These are phyloP conservation scores for Nebria ingens DNA, from an alignment of 1,140 invertebrate species.

Conservation along the genomic window DNA sequence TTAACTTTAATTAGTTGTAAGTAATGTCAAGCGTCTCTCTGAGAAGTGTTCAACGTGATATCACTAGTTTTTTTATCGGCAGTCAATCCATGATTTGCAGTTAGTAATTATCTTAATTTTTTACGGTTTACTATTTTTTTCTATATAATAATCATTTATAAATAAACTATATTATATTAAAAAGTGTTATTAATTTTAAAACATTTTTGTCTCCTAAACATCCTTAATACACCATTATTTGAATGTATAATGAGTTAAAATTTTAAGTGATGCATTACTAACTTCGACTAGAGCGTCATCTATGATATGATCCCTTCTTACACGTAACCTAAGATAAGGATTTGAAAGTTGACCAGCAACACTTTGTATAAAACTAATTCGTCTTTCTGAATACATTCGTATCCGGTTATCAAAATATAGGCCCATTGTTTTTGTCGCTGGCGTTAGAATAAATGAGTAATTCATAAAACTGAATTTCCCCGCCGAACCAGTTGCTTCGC, in stretches of 20 bases:
- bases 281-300: slow-evolving; percentile 86
- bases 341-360: slow-evolving; percentile 67
- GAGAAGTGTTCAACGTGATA: no score
- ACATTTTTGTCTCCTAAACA: no score
- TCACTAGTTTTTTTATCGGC: no score
- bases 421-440: slow-evolving; percentile 80
- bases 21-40: no score
- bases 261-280: no score
- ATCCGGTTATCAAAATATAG: slow-evolving; percentile 91
- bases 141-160: background rate
- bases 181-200: no score
- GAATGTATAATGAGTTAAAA: slow-evolving; percentile 3
- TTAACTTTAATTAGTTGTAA: no score
- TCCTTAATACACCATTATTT: no score
- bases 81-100: no score
- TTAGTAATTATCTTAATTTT: no score
- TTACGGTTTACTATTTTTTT: no score
- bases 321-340: slow-evolving; percentile 76
- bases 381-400: slow-evolving; percentile 85
- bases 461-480: slow-evolving; percentile 86
- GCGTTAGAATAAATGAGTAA: slow-evolving; percentile 86
- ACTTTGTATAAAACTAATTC: slow-evolving; percentile 65
- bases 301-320: slow-evolving; percentile 75
- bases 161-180: no score
- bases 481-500: slow-evolving; percentile 39